phyloP scores from a whole-genome alignment of 2,797 vertebrate species.

The Sebastes oblongus region DNA sequence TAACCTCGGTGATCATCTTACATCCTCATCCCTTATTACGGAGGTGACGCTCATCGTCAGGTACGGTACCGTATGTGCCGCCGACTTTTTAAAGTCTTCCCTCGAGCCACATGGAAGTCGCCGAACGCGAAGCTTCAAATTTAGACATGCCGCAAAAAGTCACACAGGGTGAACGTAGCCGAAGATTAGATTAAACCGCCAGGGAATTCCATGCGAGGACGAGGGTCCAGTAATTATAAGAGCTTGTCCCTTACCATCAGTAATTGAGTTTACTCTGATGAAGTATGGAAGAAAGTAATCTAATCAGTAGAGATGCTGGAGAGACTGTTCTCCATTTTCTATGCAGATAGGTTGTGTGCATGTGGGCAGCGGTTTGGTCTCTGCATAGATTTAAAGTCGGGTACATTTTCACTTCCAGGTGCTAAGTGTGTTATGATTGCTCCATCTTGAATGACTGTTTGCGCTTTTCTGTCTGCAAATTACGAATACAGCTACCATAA shows the following conservation, averaged over 20 bases:
- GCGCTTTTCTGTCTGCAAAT: neutral
- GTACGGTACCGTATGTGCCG: neutral
- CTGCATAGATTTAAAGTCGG: neutral
- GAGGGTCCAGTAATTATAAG: conserved; percentile 58
- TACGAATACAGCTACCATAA: neutral
- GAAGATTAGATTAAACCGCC: conserved; percentile 56
- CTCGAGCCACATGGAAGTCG: conserved; percentile 3
- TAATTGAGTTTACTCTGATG: conserved; percentile 74
- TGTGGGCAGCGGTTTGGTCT: neutral
- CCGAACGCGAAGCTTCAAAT: conserved; percentile 7
- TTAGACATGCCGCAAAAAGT: conserved; percentile 30
- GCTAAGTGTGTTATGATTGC: neutral
- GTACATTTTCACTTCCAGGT: neutral
- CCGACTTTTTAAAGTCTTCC: conserved; percentile 30
- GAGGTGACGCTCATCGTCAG: neutral
- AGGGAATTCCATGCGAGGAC: conserved; percentile 56
- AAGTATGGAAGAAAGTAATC: conserved; percentile 72
- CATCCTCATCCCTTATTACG: conserved; percentile 6
- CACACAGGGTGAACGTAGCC: conserved; percentile 22
- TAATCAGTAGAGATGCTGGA: conserved; percentile 63
- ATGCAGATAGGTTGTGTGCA: conserved; percentile 13
- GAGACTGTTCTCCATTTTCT: conserved; percentile 41
- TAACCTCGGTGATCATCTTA: conserved; percentile 38
- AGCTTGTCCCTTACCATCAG: conserved; percentile 52
- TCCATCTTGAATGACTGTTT: neutral